Percentiles rank a stretch among this genome's conserved stretches.
These are phyloP conservation scores for Erythrolamprus reginae DNA, from an alignment of 2,113 vertebrate genomes.

Conservation along the genomic window DNA sequence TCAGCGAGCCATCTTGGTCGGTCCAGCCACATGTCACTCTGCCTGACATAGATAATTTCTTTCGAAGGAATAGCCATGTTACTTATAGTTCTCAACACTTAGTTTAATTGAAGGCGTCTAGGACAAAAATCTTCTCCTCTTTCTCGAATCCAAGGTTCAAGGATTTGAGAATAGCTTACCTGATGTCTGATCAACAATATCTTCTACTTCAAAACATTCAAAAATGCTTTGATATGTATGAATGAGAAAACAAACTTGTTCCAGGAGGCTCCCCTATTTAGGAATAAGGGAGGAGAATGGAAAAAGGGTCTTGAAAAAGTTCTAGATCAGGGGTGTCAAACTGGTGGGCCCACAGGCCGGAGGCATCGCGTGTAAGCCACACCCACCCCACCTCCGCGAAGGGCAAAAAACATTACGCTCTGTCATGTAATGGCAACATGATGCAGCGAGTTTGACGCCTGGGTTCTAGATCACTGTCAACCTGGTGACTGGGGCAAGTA, in stretches of 20 bases:
- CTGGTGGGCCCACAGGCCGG: too few species aligned
- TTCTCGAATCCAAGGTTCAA: background rate
- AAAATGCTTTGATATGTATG: background rate
- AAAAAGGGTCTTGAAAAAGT: background rate
- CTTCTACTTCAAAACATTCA: background rate
- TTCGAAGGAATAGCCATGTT: background rate
- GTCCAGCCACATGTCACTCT: constrained; percentile 32
- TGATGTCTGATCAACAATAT: background rate
- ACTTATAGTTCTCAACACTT: background rate
- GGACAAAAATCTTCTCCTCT: background rate
- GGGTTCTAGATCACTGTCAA: background rate
- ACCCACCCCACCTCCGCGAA: too few species aligned
- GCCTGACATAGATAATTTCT: constrained; percentile 36
- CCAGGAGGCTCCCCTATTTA: background rate
- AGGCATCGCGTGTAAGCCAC: too few species aligned
- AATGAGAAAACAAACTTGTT: background rate
- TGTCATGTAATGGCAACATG: too few species aligned
- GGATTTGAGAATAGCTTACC: background rate
- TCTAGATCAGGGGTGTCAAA: too few species aligned
- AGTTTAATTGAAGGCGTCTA: background rate
- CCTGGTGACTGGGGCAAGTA: background rate
- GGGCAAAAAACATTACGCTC: too few species aligned
- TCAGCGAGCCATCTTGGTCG: background rate
- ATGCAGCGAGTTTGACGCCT: too few species aligned
- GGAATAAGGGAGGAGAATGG: background rate